Base-by-base conservation (phyloP, 2,888 invertebrate species). In the Sesia bembeciformis region DNA sequence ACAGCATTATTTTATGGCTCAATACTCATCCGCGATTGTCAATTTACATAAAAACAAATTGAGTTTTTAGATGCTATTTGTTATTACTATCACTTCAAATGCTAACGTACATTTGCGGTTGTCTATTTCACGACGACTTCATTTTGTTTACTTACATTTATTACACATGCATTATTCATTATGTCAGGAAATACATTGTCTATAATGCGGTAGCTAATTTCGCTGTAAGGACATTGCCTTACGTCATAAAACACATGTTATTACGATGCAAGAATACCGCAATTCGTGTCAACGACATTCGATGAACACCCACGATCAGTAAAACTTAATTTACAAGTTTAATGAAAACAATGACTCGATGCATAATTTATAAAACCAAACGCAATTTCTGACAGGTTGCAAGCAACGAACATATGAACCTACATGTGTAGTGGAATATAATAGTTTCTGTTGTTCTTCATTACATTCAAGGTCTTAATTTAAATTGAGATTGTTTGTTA, bases 291-390 rank as follows among this genome's bases (percentile, higher is more conserved):
- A 49, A 58, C 58, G 54, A 54, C 56, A 53, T 56, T 39, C 50
- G 53, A 7, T 46, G 46, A 49, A 55, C 71, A 61, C 72, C 70
- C 61, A 68, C 70, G 52, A 54, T 54, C 54, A 53, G 56, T 59
- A 60, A 60, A 62, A 63, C 61, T 68, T 63, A 58, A 70, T 72
- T 66, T 68, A 65, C 67, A 66, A 67, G 57, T 59, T 59, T 62
- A 64, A 65, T 64, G 54, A 61, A 62, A 60, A 62, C 64, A 67
- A 64, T 71, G 61, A 61, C 60, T 57, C 58, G 54, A 65, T 70
- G 65, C 62, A 69, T 69, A 59, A 68, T 66, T 66, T 57, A 67
- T 63, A 54, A 63, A 55, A 56, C 52, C 61, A 63, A 64, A 59
- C 60, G 65, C 66, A 64, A 63, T 62, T 49, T 56, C 56, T 51